Base-by-base conservation (phyloP, 2,797 vertebrate genomes). In the Microctenopoma lineatum region DNA sequence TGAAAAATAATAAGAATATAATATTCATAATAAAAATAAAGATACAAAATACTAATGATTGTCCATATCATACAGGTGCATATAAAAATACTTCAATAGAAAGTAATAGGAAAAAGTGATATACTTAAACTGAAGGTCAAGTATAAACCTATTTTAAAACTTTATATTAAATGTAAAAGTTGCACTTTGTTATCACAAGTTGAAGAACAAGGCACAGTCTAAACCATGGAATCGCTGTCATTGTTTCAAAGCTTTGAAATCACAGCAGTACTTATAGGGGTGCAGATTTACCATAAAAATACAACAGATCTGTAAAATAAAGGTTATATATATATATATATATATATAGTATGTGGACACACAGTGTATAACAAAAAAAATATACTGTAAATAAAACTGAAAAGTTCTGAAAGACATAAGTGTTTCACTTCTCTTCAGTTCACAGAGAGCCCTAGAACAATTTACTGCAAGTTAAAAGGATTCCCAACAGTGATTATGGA, bases 191-290 rank as follows among this genome's bases (percentile, higher is more conserved):
- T 29, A 53, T 54, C 16, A 58, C 1, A 5, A 67, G 25, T 70
- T 70, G 39, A 50, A 70, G 39, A 57, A 70, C 48, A 87, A 89
- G 87, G 89, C 87, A 90, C 85, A 44, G 14, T 83, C 73, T 66
- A 65, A 75, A 70, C 44, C 27, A 51, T 76, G 15, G 11, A 21
- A 50, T 67, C n/a, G 45, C 53, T 61, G 14, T 27, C 11, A 25
- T 18, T 69, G 2, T 36, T 61, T 66, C 38, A 46, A 80, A 80
- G 67, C 18, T 75, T 81, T 68, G 58, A 71, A 85, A 73, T 59
- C 14, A 36, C 32, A 77, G 47, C 34, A 58, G 36, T 69, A 48
- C 12, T 32, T 29, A 16, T 15, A 45, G 21, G 21, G 52, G 65
- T 56, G 48, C 34, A 48, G 3, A 67, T 58, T 58, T 73, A 8